Base-by-base conservation (phyloP, 1,140 invertebrate genomes). In the Drosophila ercepeae region DNA sequence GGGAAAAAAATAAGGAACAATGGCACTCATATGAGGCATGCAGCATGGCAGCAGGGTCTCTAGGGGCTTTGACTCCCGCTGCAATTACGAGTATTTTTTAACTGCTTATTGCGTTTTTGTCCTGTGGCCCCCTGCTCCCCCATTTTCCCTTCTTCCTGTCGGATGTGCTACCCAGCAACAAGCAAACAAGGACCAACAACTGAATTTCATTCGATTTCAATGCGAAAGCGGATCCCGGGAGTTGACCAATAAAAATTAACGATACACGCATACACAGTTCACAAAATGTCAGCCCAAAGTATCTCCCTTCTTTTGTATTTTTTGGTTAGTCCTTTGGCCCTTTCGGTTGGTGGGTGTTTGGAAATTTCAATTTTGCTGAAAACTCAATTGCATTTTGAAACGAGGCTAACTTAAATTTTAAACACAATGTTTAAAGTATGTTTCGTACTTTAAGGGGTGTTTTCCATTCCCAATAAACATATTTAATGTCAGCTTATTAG, bases 51-150 rank as follows among this genome's bases (percentile, higher is more conserved):
- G 57, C 23, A 39, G 36, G 21, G 55, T 69, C 83, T 64, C 63
- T 34, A 49, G 69, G 78, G 75, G 64, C 41, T 69, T 65, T 60
- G 70, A 73, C 68, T 64, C 72, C 73, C 76, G 76, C 67, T 86
- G 82, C 82, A 86, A 86, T 86, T 86, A 86, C 82, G 82, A 82
- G 82, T 82, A 86, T 88, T 86, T 86, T 86, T 86, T 86, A 86
- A 86, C 82, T 86, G 82, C 82, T 86, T 88, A 86, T 86, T 86
- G 82, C 82, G 82, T 88, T 88, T 88, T 76, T 58, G 61, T 81
- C 72, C 65, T 78, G 55, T 29, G 7, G 41, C 55, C 64, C 48
- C 54, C 60, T 49, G 13, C 44, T 52, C 49, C 60, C 21, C 45
- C 23, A 50, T 57, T 32, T 34, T 18, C 52, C 60, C 27, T 49